These are phyloP conservation scores for Microcebus murinus DNA, from an alignment of 2,113 vertebrate species.

Conservation along the genomic window DNA sequence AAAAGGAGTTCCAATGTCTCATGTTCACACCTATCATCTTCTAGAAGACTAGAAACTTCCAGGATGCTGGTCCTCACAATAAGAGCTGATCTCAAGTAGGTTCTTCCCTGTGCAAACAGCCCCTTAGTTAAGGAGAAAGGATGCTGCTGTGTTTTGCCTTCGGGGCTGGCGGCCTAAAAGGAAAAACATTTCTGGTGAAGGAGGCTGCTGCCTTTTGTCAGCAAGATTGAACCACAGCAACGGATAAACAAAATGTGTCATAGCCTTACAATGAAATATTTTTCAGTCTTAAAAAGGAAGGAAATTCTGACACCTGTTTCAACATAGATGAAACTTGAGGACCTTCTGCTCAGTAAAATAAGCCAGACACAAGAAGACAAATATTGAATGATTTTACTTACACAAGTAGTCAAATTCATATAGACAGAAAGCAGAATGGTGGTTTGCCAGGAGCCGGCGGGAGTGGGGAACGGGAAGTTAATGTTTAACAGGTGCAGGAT, in stretches of 20 bases:
- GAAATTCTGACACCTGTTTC: background rate
- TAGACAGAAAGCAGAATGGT: background rate
- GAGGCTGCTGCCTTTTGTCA: background rate
- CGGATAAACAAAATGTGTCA: background rate
- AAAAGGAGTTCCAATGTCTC: background rate
- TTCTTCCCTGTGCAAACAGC: background rate
- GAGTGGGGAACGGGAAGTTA: no score
- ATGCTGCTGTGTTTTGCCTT: background rate
- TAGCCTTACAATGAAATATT: background rate
- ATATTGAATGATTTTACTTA: background rate
- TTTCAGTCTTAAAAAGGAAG: background rate
- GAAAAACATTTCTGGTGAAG: background rate
- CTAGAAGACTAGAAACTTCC: background rate
- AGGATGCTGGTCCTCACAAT: background rate
- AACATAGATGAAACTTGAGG: background rate
- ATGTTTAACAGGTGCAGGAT: background rate
- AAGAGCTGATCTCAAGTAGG: background rate
- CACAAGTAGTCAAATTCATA: background rate
- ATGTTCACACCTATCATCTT: background rate
- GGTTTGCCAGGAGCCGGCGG: background rate
- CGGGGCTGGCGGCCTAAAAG: background rate
- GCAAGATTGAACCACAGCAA: background rate
- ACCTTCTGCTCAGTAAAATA: background rate
- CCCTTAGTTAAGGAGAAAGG: background rate
- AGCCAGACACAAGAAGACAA: background rate